A percentile compares a stretch with the other conserved stretches of the same genome.
These are phyloP conservation scores for Pteruthius melanotis DNA, from an alignment of 2,113 vertebrate species.

Conservation along the genomic window DNA sequence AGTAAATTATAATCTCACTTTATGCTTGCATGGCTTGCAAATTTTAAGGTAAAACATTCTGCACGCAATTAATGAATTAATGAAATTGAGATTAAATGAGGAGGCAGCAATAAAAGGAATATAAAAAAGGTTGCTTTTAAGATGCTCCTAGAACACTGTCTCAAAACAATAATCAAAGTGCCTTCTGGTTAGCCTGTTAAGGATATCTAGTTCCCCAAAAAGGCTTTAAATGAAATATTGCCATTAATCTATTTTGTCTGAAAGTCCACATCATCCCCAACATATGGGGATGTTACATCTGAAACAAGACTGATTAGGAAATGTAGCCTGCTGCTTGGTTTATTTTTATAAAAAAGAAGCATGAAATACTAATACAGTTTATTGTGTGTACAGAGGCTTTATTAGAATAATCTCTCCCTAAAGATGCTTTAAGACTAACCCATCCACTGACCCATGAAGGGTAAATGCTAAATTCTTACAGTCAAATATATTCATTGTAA, in stretches of 20 bases:
- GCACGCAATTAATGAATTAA: background rate
- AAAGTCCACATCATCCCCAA: background rate
- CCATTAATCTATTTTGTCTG: background rate
- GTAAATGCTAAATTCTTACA: conserved; percentile 73
- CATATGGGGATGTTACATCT: background rate
- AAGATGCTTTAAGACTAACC: conserved; percentile 74
- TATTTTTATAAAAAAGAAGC: conserved; percentile 43
- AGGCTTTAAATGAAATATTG: conserved; percentile 11
- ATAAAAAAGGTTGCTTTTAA: background rate
- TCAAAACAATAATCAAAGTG: conserved; percentile 1
- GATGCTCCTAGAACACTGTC: background rate
- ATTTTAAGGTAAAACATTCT: background rate
- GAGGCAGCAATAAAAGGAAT: background rate
- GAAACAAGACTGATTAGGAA: conserved; percentile 45
- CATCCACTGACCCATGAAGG: conserved; percentile 74
- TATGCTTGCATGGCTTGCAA: background rate
- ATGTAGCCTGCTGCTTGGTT: background rate
- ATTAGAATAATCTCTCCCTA: conserved; percentile 74
- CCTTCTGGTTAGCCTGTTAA: background rate
- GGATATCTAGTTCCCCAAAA: background rate
- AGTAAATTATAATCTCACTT: background rate
- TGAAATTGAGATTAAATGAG: background rate
- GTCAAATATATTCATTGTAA: conserved; percentile 69
- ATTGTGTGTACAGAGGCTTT: conserved; percentile 54
- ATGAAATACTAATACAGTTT: conserved; percentile 44